Percentiles rank a stretch among this genome's conserved stretches.
Conservation (phyloP, 2,888 invertebrate species). For the Scaptomyza reducta region DNA sequence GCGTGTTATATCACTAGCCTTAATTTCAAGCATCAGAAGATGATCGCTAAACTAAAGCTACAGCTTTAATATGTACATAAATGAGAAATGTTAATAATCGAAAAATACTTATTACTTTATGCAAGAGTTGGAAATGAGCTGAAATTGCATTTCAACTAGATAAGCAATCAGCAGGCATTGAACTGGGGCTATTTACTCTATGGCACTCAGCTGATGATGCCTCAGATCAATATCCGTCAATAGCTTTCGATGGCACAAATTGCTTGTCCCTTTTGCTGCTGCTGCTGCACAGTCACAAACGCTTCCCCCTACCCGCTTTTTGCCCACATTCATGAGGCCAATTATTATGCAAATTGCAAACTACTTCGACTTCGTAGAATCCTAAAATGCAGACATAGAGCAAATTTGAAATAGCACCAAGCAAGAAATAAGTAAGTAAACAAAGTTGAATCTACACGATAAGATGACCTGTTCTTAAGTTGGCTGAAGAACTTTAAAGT, state of each 20-base stretch:
- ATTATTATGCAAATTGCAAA: conserved; percentile 79
- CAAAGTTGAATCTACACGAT: background rate
- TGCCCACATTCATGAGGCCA: conserved; percentile 60
- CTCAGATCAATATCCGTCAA: conserved; percentile 52
- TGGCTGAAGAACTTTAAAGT: background rate
- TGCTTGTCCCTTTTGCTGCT: conserved; percentile 43
- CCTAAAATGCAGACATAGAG: conserved; percentile 55
- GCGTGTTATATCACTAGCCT: conserved; percentile 20
- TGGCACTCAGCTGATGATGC: conserved; percentile 41
- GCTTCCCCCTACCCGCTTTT: background rate
- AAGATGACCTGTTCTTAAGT: conserved; percentile 11
- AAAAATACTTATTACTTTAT: background rate
- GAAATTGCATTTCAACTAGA: conserved; percentile 34
- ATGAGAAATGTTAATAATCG: background rate
- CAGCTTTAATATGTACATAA: background rate
- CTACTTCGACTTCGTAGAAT: conserved; percentile 41
- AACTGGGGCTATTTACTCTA: conserved; percentile 3
- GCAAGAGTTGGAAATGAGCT: conserved; percentile 15
- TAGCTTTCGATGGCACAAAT: conserved; percentile 38
- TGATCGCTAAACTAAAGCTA: background rate
- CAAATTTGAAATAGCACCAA: conserved; percentile 56
- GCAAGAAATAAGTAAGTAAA: conserved; percentile 1
- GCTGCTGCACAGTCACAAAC: conserved; percentile 5
- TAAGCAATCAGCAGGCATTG: conserved; percentile 32
- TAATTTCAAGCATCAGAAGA: conserved; percentile 52